Conservation (phyloP, 2,797 vertebrate genomes). For the Acropternis orthonyx region DNA sequence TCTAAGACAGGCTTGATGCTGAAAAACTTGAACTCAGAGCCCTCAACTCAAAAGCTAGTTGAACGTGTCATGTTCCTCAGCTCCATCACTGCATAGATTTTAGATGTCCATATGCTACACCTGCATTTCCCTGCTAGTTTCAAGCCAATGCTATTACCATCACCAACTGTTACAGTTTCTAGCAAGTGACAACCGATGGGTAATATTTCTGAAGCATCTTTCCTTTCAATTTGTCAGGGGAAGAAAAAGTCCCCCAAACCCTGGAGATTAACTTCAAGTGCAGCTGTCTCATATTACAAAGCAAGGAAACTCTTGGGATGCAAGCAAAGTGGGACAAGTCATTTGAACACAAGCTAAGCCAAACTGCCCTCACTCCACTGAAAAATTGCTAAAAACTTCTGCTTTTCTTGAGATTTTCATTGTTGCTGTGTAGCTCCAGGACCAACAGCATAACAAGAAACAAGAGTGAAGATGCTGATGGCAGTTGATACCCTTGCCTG, state of each 20-base stretch:
- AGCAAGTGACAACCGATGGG: neutral
- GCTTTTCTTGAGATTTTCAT: neutral
- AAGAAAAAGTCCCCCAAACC: neutral
- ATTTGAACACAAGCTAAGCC: neutral
- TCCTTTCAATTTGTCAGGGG: neutral
- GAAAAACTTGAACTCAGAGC: neutral
- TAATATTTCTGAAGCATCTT: neutral
- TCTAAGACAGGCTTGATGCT: constrained; percentile 22
- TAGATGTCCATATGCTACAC: neutral
- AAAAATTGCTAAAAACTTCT: neutral
- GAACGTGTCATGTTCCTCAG: neutral
- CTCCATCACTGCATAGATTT: neutral
- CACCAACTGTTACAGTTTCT: constrained; percentile 20
- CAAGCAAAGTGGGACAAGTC: neutral
- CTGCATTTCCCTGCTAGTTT: neutral
- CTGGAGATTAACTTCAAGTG: neutral
- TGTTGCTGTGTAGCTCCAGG: neutral
- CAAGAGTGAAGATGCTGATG: neutral
- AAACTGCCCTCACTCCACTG: neutral
- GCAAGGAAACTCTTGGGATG: neutral
- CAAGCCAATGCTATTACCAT: constrained; percentile 28
- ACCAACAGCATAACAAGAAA: neutral
- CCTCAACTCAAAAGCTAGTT: neutral
- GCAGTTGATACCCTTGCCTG: neutral
- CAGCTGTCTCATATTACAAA: neutral